Percentiles rank a stretch among this genome's conserved stretches.
These are phyloP conservation scores for Leucozona laternaria DNA, from an alignment of 2,888 invertebrate species.

Conservation along the genomic window DNA sequence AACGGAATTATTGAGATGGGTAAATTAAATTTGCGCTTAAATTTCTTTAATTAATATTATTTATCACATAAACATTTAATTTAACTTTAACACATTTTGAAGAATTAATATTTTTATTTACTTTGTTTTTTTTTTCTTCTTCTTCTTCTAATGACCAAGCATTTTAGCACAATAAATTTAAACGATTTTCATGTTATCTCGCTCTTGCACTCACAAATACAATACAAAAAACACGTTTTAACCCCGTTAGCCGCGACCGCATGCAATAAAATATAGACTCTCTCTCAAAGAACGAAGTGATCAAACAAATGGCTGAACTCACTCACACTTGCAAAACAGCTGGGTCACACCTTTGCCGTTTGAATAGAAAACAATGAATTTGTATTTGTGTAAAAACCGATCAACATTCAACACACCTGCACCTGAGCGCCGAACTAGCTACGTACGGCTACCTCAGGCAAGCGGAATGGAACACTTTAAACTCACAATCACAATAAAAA, in stretches of 20 bases:
- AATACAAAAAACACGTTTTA: slow-evolving; percentile 63
- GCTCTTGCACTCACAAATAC: slow-evolving; percentile 22
- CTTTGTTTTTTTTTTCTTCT: slow-evolving; percentile 33
- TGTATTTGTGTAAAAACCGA: slow-evolving; percentile 32
- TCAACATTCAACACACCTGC: slow-evolving; percentile 71
- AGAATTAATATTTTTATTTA: slow-evolving; percentile 17
- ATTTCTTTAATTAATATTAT: background rate
- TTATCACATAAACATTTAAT: slow-evolving; percentile 8
- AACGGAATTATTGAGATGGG: slow-evolving; percentile 4
- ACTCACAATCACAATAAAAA: slow-evolving; percentile 8
- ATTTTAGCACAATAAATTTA: slow-evolving; percentile 50
- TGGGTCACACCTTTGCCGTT: slow-evolving; percentile 62
- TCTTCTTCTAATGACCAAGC: slow-evolving; percentile 56
- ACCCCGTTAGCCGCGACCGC: slow-evolving; percentile 42
- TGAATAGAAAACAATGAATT: slow-evolving; percentile 18
- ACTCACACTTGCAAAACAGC: slow-evolving; percentile 42
- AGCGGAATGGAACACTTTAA: slow-evolving; percentile 34
- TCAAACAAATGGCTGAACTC: slow-evolving; percentile 53
- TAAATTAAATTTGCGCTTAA: background rate
- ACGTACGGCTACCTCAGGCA: background rate
- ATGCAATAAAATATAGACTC: slow-evolving; percentile 23
- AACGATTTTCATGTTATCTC: slow-evolving; percentile 46
- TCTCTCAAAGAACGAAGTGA: slow-evolving; percentile 39
- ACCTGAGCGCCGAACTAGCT: slow-evolving; percentile 27
- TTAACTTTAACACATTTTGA: background rate